phyloP scores from a whole-genome alignment of 2,113 vertebrate genomes.

The Furnarius figulus region DNA sequence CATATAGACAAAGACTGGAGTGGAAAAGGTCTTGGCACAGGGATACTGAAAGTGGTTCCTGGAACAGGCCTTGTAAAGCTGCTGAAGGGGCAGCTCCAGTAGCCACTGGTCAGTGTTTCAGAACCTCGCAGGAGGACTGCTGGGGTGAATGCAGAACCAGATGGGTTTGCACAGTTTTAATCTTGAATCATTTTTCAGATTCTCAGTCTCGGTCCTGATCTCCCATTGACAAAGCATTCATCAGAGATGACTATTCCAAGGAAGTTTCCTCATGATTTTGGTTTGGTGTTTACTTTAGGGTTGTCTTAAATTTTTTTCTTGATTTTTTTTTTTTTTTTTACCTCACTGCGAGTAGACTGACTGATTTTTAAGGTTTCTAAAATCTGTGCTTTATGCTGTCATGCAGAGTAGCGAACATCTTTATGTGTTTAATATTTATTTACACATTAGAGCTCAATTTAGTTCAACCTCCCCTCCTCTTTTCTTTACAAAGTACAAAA shows the following conservation, averaged over 20 bases:
- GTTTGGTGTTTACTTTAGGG: neutral
- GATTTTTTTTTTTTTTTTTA: neutral
- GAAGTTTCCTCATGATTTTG: neutral
- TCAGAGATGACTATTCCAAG: neutral
- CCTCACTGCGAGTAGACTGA: neutral
- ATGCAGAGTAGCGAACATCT: neutral
- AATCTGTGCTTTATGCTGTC: neutral
- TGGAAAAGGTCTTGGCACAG: neutral
- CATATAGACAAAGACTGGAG: neutral
- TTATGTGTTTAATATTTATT: neutral
- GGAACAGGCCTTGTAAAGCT: neutral
- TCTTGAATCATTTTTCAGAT: neutral
- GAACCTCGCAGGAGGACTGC: accelerated
- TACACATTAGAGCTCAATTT: neutral
- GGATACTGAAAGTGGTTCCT: neutral
- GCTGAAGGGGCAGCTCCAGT: neutral
- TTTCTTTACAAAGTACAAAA: neutral
- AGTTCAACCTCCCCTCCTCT: neutral
- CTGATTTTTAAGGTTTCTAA: neutral
- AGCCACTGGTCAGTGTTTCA: neutral
- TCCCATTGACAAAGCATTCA: neutral
- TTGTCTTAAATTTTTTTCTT: neutral
- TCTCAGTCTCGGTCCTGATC: neutral
- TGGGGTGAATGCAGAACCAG: neutral
- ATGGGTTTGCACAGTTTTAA: neutral